These are phyloP conservation scores for Metellina segmentata DNA, from an alignment of 2,888 invertebrate species.

Conservation along the genomic window DNA sequence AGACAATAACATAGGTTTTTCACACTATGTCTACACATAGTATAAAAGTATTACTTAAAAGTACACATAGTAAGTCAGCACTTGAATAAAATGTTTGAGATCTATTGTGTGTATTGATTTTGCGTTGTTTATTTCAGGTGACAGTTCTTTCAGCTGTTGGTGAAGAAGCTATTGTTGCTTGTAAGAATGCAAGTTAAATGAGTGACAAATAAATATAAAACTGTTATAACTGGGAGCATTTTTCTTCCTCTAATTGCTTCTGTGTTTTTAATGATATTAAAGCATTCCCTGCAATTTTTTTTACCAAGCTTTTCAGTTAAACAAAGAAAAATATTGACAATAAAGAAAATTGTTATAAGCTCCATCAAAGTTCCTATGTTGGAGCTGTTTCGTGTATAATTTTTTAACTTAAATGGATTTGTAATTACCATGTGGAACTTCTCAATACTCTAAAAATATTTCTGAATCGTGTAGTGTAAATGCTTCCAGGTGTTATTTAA, in stretches of 20 bases:
- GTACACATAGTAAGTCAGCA: too few relatives aligned
- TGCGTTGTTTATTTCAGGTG: constrained; percentile 70
- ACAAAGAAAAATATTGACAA: constrained; percentile 30
- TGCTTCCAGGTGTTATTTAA: not conserved
- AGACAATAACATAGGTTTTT: too few relatives aligned
- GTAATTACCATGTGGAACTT: not conserved
- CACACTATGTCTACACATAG: too few relatives aligned
- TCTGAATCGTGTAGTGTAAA: not conserved
- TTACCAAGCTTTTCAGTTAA: constrained; percentile 62
- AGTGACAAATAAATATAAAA: constrained; percentile 67
- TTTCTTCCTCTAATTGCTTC: constrained; percentile 68
- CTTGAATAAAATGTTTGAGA: too few relatives aligned
- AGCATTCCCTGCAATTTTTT: constrained; percentile 74
- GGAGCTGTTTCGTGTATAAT: too few relatives aligned
- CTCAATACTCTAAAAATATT: not conserved
- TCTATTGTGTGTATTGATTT: not conserved
- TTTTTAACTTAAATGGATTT: too few relatives aligned
- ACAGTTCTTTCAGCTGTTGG: constrained; percentile 78
- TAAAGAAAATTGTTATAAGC: too few relatives aligned
- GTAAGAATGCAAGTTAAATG: constrained; percentile 78
- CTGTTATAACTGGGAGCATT: constrained; percentile 74
- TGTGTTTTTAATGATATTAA: constrained; percentile 60
- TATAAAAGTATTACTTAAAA: too few relatives aligned
- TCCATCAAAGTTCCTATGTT: too few relatives aligned
- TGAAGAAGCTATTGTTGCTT: constrained; percentile 79